Base-by-base conservation (phyloP, 2,888 invertebrate species). In the Dysmachus trigonus region DNA sequence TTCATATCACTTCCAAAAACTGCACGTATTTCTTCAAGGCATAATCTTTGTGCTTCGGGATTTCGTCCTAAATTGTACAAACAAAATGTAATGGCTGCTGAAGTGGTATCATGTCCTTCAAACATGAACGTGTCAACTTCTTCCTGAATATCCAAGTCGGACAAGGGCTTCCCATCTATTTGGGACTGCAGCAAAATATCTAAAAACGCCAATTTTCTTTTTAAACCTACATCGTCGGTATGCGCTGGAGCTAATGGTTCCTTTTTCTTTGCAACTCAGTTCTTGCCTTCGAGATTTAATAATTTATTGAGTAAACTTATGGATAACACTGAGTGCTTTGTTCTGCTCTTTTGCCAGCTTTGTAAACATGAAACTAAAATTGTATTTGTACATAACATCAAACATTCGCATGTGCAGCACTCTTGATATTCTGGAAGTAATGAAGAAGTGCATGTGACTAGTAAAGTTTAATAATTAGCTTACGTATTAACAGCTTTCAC, bases 121-220 rank as follows among this genome's bases (percentile, higher is more conserved):
- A 96, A 96, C 94, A 96, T 94, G 88, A 96, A 95, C 0, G 96
- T 96, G 88, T 95, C 95, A 0, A 95, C 95, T 92, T 96, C 95
- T 90, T 95, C 95, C 85, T 94, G 92, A 72, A 96, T 93, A 87
- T 94, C 94, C 38, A 93, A 90, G 87, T 94, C 93, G 8, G 93
- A 93, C 73, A 96, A 91, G 4, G 93, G 93, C 87, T 93, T 90
- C 0, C 94, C 95, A 88, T 94, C 93, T 15, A 94, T 93, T 88
- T 93, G 93, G 2, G 94, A 93, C 77, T 95, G 92, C 15, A 96
- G 90, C 4, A 96, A 90, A 53, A 95, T 91, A 91, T 96, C 96
- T 89, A 96, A 91, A 89, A 96, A 95, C 0, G 95, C 95, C 89
- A 94, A 93, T 89, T 94, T 94, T 87, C 94, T 94, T 89, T 94